Evolutionary conservation across 2,113 vertebrate genomes (phyloP).

Genomic region (Thryonomys swinderianus): DNA sequence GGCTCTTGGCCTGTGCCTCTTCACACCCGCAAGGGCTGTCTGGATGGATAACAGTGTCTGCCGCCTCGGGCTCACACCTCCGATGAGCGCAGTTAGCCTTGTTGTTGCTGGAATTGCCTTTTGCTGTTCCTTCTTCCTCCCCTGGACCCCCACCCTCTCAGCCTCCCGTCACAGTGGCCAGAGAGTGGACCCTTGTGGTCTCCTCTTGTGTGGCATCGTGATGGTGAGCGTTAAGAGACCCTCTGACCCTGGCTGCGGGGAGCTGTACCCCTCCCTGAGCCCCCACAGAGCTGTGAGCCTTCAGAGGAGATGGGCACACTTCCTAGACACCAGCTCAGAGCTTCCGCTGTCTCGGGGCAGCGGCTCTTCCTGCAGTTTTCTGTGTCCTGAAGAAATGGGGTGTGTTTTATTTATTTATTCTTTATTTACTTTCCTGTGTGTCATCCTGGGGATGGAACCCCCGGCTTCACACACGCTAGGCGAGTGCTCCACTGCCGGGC

Average conservation of each 20-base stretch:
- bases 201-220: accelerated
- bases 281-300: accelerated
- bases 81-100: background rate
- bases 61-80: background rate
- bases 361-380: background rate
- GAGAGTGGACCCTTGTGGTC: accelerated
- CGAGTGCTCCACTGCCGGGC: too few species aligned
- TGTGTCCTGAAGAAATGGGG: accelerated
- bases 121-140: background rate
- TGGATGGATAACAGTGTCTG: background rate
- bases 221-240: background rate
- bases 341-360: background rate
- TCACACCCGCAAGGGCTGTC: background rate
- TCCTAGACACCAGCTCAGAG: background rate
- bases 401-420: background rate
- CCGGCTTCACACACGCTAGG: background rate
- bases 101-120: background rate
- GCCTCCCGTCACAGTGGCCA: background rate
- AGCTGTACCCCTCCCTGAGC: background rate
- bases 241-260: too few species aligned
- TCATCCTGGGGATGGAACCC: background rate
- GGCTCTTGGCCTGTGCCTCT: background rate
- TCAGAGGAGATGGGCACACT: background rate
- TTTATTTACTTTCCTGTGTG: background rate
- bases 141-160: background rate